These are phyloP conservation scores for Cranoglanis bouderius DNA, from an alignment of 2,113 vertebrate species.

Conservation along the genomic window DNA sequence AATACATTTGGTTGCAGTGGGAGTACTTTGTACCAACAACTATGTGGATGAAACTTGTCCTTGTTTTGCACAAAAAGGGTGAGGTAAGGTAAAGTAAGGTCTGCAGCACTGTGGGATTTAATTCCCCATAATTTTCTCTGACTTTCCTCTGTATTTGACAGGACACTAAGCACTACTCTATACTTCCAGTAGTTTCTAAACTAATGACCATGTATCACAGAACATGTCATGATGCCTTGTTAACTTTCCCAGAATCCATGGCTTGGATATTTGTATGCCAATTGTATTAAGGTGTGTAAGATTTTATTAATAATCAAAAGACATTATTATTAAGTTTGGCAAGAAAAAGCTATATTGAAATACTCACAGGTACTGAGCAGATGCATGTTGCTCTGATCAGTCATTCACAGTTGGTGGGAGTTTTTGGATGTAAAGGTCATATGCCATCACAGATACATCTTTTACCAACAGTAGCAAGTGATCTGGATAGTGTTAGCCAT, in stretches of 20 bases:
- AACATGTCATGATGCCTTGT: not conserved
- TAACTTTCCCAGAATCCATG: not conserved
- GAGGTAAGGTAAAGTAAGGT: conserved; percentile 1
- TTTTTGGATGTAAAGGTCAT: not conserved
- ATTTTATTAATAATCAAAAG: not conserved
- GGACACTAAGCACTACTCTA: not conserved
- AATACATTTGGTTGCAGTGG: not conserved
- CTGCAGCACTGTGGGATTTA: not conserved
- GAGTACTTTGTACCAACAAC: not conserved
- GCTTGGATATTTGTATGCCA: not conserved
- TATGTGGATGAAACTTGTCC: not conserved
- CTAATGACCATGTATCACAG: not conserved
- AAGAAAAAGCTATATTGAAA: not conserved
- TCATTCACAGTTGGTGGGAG: conserved; percentile 1
- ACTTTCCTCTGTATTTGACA: not conserved
- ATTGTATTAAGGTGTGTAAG: not conserved
- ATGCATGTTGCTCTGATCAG: not conserved
- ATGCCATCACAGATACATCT: not conserved
- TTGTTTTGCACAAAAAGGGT: not conserved
- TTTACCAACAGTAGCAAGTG: conserved; percentile 4
- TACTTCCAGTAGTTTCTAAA: not conserved
- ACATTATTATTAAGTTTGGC: not conserved
- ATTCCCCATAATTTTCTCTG: not conserved
- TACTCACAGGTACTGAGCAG: not conserved
- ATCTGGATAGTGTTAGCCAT: not conserved